Percentiles rank a stretch among this genome's conserved stretches.
Evolutionary conservation across 2,888 invertebrate species (phyloP).

Genomic region (Yponomeuta cagnagella): DNA sequence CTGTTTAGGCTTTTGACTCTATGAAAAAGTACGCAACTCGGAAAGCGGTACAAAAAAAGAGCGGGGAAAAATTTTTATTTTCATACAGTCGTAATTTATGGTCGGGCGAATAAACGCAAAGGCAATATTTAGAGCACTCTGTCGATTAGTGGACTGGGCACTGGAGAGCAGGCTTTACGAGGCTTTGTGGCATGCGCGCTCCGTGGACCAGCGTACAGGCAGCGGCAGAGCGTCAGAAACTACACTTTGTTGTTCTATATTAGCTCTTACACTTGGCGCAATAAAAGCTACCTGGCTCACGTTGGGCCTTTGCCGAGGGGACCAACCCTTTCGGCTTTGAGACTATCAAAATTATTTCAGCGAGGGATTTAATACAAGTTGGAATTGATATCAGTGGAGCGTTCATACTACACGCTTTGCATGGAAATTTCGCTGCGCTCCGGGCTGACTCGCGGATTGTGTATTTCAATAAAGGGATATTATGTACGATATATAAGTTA

Average conservation of each 20-base stretch:
- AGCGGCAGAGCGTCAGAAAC: not conserved
- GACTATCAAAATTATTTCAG: constrained; percentile 65
- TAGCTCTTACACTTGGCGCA: not conserved
- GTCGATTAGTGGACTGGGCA: constrained; percentile 63
- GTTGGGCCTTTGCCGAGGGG: not conserved
- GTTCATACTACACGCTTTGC: constrained; percentile 13
- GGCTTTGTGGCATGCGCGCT: constrained; percentile 31
- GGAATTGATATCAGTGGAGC: constrained; percentile 35
- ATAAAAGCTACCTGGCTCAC: not conserved
- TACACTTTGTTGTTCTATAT: not conserved
- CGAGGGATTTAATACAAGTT: constrained; percentile 41
- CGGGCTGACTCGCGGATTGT: constrained; percentile 13
- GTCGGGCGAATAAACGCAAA: constrained; percentile 68
- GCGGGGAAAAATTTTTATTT: constrained; percentile 66
- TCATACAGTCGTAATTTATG: constrained; percentile 74
- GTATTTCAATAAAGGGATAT: constrained; percentile 14
- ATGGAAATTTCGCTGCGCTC: constrained; percentile 11
- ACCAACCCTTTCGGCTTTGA: constrained; percentile 66
- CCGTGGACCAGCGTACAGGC: not conserved
- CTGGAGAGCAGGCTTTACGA: constrained; percentile 39
- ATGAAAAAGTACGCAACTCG: constrained; percentile 71
- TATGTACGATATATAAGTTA: constrained; percentile 8
- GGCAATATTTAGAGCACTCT: constrained; percentile 72
- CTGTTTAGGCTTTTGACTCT: constrained; percentile 76
- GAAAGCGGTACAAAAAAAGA: constrained; percentile 71